Evolutionary conservation across 1,140 invertebrate genomes (phyloP).

Genomic region (Pseudomyrmex pallidus): DNA sequence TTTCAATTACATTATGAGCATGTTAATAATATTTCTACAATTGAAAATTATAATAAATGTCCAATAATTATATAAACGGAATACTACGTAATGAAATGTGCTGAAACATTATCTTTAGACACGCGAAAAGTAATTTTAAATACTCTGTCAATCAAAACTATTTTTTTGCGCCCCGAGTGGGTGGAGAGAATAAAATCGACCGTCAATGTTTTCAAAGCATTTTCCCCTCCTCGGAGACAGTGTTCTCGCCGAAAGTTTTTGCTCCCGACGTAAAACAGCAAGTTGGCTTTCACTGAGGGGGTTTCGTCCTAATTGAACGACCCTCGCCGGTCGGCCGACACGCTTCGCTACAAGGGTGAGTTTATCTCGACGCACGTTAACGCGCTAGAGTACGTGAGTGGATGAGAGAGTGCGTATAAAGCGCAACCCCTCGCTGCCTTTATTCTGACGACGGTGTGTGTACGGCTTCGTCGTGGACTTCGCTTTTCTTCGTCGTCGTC

Average conservation of each 20-base stretch:
- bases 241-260: slow-evolving; percentile 48
- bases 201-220: slow-evolving; percentile 24
- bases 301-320: slow-evolving; percentile 76
- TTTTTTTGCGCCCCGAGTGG: neutral
- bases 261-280: slow-evolving; percentile 65
- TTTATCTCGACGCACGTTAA: slow-evolving; percentile 78
- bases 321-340: slow-evolving; percentile 68
- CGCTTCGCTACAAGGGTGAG: slow-evolving; percentile 73
- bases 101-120: neutral
- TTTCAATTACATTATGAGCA: neutral
- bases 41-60: neutral
- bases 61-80: neutral
- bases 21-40: neutral
- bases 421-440: slow-evolving; percentile 64
- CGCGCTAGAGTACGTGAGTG: slow-evolving; percentile 69
- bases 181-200: neutral
- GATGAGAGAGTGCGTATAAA: slow-evolving; percentile 72
- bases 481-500: slow-evolving; percentile 25
- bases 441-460: slow-evolving; percentile 21
- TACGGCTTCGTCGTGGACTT: neutral
- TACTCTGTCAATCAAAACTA: neutral
- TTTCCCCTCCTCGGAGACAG: neutral
- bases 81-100: no score
- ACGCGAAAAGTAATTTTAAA: neutral
- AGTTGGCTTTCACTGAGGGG: slow-evolving; percentile 56